Evolutionary conservation across 1,140 invertebrate species (phyloP).

Genomic region (Nephotettix cincticeps): DNA sequence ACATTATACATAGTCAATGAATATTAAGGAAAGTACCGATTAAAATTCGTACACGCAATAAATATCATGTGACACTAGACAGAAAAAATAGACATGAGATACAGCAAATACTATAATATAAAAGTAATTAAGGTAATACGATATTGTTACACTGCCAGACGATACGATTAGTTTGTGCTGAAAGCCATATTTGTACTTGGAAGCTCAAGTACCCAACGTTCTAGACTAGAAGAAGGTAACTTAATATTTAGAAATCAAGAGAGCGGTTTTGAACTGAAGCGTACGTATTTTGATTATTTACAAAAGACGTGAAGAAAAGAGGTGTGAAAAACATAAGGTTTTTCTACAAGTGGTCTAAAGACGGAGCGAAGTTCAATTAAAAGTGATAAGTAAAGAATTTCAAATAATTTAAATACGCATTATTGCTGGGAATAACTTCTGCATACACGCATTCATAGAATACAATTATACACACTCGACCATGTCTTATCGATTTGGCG

Average conservation of each 20-base stretch:
- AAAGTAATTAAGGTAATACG: conserved; percentile 29
- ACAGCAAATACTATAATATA: conserved; percentile 29
- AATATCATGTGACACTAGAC: conserved; percentile 29
- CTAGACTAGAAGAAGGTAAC: conserved; percentile 7
- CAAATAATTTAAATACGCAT: not conserved
- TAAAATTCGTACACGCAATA: conserved; percentile 31
- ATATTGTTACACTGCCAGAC: conserved; percentile 27
- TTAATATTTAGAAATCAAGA: not conserved
- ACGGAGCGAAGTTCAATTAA: not conserved
- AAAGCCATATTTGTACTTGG: conserved; percentile 33
- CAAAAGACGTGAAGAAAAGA: not conserved
- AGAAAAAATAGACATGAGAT: conserved; percentile 32
- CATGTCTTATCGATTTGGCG: not conserved
- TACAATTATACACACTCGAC: conserved; percentile 11
- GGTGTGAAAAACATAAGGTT: not conserved
- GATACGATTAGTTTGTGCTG: conserved; percentile 35
- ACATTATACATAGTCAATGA: conserved; percentile 22
- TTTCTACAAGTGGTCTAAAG: not conserved
- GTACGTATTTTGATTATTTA: not conserved
- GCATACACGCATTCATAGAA: conserved; percentile 4
- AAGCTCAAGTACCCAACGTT: conserved; percentile 35
- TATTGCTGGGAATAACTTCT: conserved; percentile 4
- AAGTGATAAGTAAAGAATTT: not conserved
- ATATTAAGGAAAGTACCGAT: conserved; percentile 25
- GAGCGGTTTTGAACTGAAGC: not conserved